These are phyloP conservation scores for Smittia sp. DNA, from an alignment of 2,888 invertebrate species.

Conservation along the genomic window DNA sequence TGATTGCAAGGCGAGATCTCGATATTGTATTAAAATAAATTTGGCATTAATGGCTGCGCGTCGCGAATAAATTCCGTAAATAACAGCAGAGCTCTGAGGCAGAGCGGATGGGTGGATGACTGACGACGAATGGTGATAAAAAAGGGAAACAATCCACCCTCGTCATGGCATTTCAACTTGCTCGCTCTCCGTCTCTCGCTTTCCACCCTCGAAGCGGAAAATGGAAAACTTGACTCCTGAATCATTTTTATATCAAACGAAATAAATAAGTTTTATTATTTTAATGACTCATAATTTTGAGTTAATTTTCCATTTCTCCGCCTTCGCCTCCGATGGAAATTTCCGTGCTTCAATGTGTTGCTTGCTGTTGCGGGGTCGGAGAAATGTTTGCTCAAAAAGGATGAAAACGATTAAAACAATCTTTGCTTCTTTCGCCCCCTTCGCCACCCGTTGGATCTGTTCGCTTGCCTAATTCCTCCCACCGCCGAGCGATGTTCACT, in stretches of 20 bases:
- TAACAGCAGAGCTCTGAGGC: neutral
- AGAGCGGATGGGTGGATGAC: neutral
- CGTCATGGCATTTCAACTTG: slow-evolving; percentile 9
- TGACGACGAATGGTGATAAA: slow-evolving; percentile 39
- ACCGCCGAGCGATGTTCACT: neutral
- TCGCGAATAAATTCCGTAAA: slow-evolving; percentile 19
- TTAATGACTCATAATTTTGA: slow-evolving; percentile 39
- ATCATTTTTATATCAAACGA: slow-evolving; percentile 40
- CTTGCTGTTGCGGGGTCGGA: neutral
- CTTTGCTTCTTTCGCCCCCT: neutral
- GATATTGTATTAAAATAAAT: slow-evolving; percentile 24
- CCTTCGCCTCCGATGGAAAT: neutral
- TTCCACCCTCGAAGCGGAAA: slow-evolving; percentile 8
- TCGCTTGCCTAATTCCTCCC: neutral
- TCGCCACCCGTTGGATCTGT: neutral
- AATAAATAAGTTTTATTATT: slow-evolving; percentile 40
- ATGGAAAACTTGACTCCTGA: slow-evolving; percentile 33
- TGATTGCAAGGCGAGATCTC: slow-evolving; percentile 30
- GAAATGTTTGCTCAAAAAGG: slow-evolving; percentile 7
- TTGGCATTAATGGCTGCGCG: slow-evolving; percentile 34
- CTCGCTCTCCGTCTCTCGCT: slow-evolving; percentile 13
- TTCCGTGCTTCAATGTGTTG: slow-evolving; percentile 16
- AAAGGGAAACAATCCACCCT: slow-evolving; percentile 29
- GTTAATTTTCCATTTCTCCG: slow-evolving; percentile 33
- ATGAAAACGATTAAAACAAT: slow-evolving; percentile 25